phyloP scores from a whole-genome alignment of 1,140 invertebrate genomes.

The Drosophila lacertosa region DNA sequence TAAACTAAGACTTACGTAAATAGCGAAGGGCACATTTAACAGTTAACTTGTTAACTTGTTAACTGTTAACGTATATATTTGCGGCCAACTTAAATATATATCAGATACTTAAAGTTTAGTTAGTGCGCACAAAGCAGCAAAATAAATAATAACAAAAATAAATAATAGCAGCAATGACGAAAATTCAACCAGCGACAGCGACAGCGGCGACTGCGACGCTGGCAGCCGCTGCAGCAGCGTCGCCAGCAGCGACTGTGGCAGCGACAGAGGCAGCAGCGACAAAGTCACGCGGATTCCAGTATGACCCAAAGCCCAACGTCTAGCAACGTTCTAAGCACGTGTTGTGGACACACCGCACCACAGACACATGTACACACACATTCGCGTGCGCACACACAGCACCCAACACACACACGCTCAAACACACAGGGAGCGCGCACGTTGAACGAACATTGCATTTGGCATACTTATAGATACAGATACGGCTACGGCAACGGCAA shows the following conservation, averaged over 20 bases:
- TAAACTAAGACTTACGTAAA: slow-evolving; percentile 53
- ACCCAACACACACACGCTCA: slow-evolving; percentile 25
- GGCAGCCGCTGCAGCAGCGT: slow-evolving; percentile 9
- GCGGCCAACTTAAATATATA: not conserved
- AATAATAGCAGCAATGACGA: slow-evolving; percentile 18
- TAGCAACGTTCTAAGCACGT: slow-evolving; percentile 83
- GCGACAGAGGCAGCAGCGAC: slow-evolving; percentile 35
- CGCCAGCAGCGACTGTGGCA: slow-evolving; percentile 25
- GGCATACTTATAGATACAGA: slow-evolving; percentile 59
- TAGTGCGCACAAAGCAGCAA: slow-evolving; percentile 16
- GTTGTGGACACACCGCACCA: slow-evolving; percentile 67
- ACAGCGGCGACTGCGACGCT: slow-evolving; percentile 15
- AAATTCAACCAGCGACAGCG: slow-evolving; percentile 25
- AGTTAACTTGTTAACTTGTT: too few relatives aligned
- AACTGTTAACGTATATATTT: not conserved
- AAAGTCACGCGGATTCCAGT: slow-evolving; percentile 84
- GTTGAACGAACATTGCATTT: slow-evolving; percentile 60
- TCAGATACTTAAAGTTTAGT: not conserved
- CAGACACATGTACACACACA: slow-evolving; percentile 46
- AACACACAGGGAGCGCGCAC: slow-evolving; percentile 31
- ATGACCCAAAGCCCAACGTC: slow-evolving; percentile 83
- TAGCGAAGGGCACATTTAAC: slow-evolving; percentile 7
- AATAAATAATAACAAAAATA: slow-evolving; percentile 10
- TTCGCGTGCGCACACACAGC: slow-evolving; percentile 29
- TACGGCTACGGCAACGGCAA: slow-evolving; percentile 31